These are phyloP conservation scores for Latheticus oryzae DNA, from an alignment of 2,888 invertebrate species.

Conservation along the genomic window DNA sequence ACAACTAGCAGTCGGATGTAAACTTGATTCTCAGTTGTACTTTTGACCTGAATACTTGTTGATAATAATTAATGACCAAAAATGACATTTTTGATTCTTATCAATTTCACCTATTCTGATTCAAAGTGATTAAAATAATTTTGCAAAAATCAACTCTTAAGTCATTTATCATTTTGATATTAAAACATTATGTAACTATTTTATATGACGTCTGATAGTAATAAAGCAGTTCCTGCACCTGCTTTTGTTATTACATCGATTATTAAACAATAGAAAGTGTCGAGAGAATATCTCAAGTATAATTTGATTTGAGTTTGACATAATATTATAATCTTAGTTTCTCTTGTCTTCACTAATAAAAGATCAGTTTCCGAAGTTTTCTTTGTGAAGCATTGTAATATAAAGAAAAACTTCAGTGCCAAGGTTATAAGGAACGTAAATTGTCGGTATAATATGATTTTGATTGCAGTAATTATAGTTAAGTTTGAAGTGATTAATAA, in stretches of 20 bases:
- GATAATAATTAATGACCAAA: slow-evolving; percentile 14
- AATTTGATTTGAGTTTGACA: slow-evolving; percentile 17
- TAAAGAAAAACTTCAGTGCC: slow-evolving; percentile 16
- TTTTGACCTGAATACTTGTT: slow-evolving; percentile 13
- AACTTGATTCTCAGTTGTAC: slow-evolving; percentile 4
- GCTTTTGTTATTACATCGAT: background rate
- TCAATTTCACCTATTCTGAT: slow-evolving; percentile 5
- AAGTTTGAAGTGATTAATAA: slow-evolving; percentile 19
- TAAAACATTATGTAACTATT: slow-evolving; percentile 21
- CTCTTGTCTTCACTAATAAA: too few relatives aligned
- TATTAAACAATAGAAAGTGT: slow-evolving; percentile 8
- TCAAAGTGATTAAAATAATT: slow-evolving; percentile 2
- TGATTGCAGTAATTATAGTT: slow-evolving; percentile 19
- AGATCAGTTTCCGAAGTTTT: too few relatives aligned
- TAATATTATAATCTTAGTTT: slow-evolving; percentile 13
- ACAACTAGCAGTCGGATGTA: slow-evolving; percentile 2
- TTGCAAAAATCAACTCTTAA: slow-evolving; percentile 1
- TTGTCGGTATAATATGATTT: slow-evolving; percentile 24
- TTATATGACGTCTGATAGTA: slow-evolving; percentile 5
- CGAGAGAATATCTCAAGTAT: slow-evolving; percentile 10
- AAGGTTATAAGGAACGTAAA: slow-evolving; percentile 13
- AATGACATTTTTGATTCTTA: slow-evolving; percentile 31
- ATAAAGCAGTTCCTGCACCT: slow-evolving; percentile 6
- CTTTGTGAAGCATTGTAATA: too few relatives aligned
- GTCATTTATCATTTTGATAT: slow-evolving; percentile 25